Evolutionary conservation across 2,113 vertebrate genomes (phyloP), one percentile per base, ranked within the genome.

Genomic region (Oenanthe melanoleuca): DNA sequence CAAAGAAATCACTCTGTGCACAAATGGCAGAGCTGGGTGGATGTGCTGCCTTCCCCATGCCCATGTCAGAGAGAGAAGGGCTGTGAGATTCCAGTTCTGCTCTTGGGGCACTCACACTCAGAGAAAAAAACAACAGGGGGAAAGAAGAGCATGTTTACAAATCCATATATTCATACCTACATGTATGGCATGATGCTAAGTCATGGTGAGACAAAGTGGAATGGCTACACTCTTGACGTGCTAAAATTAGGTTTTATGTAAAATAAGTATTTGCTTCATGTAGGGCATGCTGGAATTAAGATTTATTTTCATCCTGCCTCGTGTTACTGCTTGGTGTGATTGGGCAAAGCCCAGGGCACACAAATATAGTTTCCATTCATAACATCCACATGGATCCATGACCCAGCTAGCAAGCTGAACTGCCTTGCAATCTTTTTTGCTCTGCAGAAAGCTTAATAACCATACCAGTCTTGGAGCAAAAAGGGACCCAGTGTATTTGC

Each of bases 221-320:
- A 82, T 14, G 0, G 74, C 74, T 63, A 73, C 93, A 82, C 71
- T 66, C 85, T 72, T 56, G 84, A 87, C 5, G 0, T 79, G 81
- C 89, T 92, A 93, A 89, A 96, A 96, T 93, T 88, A 88, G 84
- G 47, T 60, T 95, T 97, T 92, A 94, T 86, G 59, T 93, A 91
- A 94, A 94, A 34, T 85, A 91, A 95, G 65, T 80, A 67, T 61
- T 91, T 89, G 19, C 74, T 89, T 91, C 89, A 69, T 85, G 74
- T 82, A 95, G 66, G 81, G 63, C 88, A 91, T 56, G 92, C 89
- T 94, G 57, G 66, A 73, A 77, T 91, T 79, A 86, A 93, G 87
- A 94, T 95, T 95, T 85, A 94, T 95, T 95, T 95, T 66, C 95
- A 59, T 73, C 85, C 75, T 63, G 79, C 55, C 81, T 93, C 56